Evolutionary conservation across 2,888 invertebrate species (phyloP).

Genomic region (Tenthredo distinguenda): DNA sequence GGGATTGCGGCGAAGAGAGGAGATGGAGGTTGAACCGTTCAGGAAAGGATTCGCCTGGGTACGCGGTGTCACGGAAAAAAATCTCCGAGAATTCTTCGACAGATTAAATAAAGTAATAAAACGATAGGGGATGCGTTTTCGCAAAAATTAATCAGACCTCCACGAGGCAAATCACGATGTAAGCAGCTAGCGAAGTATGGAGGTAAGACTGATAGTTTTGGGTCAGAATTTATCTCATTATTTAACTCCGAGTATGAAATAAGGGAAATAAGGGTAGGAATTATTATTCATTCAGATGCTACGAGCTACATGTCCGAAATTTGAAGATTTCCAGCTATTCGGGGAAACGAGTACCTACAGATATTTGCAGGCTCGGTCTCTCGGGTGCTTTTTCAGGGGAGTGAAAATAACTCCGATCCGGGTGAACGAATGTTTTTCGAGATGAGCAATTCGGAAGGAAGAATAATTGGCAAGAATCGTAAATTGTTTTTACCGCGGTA

Average conservation of each 20-base stretch:
- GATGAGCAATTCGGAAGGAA: neutral
- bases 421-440: neutral
- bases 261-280: neutral
- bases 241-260: neutral
- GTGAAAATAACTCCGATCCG: neutral
- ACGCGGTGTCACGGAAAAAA: constrained; percentile 36
- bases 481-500: neutral
- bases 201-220: neutral
- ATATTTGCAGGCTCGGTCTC: neutral
- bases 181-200: neutral
- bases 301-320: neutral
- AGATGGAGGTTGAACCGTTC: constrained; percentile 38
- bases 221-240: neutral
- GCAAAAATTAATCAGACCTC: neutral
- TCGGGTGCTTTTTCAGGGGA: neutral
- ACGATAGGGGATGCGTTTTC: neutral
- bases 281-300: neutral
- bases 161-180: neutral
- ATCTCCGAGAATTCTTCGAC: neutral
- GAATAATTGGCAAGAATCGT: constrained; percentile 7
- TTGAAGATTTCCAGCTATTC: neutral
- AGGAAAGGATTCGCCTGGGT: constrained; percentile 26
- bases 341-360: neutral
- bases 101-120: neutral
- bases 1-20: constrained; percentile 37